A percentile compares a stretch with the other conserved stretches of the same genome.
Evolutionary conservation across 2,113 vertebrate genomes (phyloP).

Genomic region (human (Homo sapiens)): GRCh38 chr1:199561501-199562000

Average conservation of each 20-base stretch:
- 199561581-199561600: too few relatives aligned
- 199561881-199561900: not conserved
- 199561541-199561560: too few relatives aligned
- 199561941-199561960: too few relatives aligned
- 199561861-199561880: not conserved
- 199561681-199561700: not conserved
- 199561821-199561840: not conserved
- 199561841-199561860: not conserved
- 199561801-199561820: not conserved
- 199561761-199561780: not conserved
- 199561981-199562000: too few relatives aligned
- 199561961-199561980: too few relatives aligned
- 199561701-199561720: not conserved
- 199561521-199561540: too few relatives aligned
- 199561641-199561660: too few relatives aligned
- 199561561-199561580: rapidly evolving
- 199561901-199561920: too few relatives aligned
- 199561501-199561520: rapidly evolving
- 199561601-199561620: too few relatives aligned
- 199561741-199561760: not conserved
- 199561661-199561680: not conserved
- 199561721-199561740: not conserved
- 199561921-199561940: too few relatives aligned
- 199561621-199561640: too few relatives aligned
- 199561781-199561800: not conserved